phyloP scores from a whole-genome alignment of 1,140 invertebrate genomes.

The Trachelipus rathkii region DNA sequence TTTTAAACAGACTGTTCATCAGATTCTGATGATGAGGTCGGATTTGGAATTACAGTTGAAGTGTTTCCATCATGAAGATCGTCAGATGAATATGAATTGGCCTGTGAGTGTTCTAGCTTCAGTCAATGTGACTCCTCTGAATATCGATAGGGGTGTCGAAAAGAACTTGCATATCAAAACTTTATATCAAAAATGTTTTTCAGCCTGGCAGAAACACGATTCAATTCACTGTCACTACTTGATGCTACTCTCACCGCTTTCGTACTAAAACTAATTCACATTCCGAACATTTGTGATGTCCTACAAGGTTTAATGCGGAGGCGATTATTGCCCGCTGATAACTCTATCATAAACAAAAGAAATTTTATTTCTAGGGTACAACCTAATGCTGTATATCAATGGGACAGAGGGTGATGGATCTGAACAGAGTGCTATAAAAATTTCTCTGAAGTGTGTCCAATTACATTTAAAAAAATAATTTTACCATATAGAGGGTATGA shows the following conservation, averaged over 20 bases:
- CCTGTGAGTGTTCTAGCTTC: constrained; percentile 81
- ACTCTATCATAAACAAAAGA: constrained; percentile 89
- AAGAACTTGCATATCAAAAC: constrained; percentile 90
- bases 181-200: constrained; percentile 93
- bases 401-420: constrained; percentile 62
- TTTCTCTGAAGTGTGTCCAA: constrained; percentile 92
- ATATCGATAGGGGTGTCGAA: constrained; percentile 86
- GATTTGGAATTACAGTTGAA: constrained; percentile 84
- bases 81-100: constrained; percentile 95
- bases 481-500: constrained; percentile 88
- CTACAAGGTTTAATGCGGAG: constrained; percentile 85
- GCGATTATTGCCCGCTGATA: constrained; percentile 80
- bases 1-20: constrained; percentile 87
- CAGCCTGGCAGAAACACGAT: constrained; percentile 90
- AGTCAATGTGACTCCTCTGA: constrained; percentile 77
- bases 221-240: constrained; percentile 91
- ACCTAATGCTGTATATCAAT: constrained; percentile 32
- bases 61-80: constrained; percentile 94
- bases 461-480: constrained; percentile 90
- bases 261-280: constrained; percentile 88
- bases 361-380: constrained; percentile 61
- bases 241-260: constrained; percentile 96
- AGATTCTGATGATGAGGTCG: constrained; percentile 88
- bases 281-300: constrained; percentile 87
- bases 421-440: constrained; percentile 80